Conservation (phyloP, 2,888 invertebrate species). For the Caprella mutica region DNA sequence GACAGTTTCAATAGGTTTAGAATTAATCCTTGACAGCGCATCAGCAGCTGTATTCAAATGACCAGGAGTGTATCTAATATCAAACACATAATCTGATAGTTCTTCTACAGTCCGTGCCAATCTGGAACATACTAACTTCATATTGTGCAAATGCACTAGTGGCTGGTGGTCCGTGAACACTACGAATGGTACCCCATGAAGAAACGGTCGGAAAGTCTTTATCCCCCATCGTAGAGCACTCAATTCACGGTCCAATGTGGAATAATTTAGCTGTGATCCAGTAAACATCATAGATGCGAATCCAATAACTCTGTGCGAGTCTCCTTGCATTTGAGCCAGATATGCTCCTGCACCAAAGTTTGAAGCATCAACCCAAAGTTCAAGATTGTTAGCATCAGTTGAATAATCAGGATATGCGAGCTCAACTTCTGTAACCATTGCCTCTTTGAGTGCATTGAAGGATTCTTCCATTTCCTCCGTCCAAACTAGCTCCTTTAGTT, state of each 20-base stretch:
- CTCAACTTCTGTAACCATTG: not conserved
- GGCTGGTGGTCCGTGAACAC: not conserved
- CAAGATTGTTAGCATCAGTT: not conserved
- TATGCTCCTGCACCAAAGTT: not conserved
- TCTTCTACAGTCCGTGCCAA: not conserved
- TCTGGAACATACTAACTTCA: not conserved
- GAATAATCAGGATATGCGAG: not conserved
- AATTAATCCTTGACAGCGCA: not conserved
- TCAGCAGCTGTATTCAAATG: not conserved
- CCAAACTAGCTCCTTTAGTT: not conserved
- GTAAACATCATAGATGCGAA: not conserved
- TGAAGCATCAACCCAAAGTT: slow-evolving; percentile 3
- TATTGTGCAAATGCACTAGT: not conserved
- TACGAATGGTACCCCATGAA: not conserved
- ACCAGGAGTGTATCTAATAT: not conserved
- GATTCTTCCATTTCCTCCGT: not conserved
- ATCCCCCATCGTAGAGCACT: not conserved
- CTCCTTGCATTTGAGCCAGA: not conserved
- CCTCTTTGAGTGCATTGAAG: not conserved
- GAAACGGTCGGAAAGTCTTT: not conserved
- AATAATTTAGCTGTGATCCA: not conserved
- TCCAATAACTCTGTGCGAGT: not conserved
- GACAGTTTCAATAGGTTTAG: too few species aligned
- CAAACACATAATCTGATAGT: not conserved
- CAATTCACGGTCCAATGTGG: not conserved